Evolutionary conservation across 2,888 invertebrate species (phyloP).

Genomic region (Tenthredo notha): DNA sequence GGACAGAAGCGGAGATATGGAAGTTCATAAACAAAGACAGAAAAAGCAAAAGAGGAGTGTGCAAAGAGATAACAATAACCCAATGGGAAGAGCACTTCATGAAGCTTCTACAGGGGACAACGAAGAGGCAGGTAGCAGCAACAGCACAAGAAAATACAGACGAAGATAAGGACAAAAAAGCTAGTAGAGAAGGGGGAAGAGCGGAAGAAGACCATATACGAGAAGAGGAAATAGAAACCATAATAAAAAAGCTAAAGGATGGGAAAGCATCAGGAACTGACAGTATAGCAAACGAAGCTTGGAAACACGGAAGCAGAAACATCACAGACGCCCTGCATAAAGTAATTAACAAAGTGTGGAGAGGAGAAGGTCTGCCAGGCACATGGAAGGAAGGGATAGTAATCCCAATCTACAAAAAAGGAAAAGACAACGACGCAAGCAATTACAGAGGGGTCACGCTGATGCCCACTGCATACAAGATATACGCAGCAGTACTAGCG

Average conservation of each 20-base stretch:
- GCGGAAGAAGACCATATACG: too few species aligned
- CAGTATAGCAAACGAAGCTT: background rate
- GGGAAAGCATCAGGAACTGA: background rate
- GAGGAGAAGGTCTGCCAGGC: background rate
- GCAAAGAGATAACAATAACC: background rate
- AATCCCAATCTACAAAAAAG: background rate
- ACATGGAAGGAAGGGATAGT: background rate
- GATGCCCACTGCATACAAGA: background rate
- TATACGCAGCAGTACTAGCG: slow-evolving; percentile 27
- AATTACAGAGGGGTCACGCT: background rate
- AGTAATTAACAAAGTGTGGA: background rate
- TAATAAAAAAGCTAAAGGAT: background rate
- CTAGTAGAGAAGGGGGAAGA: background rate
- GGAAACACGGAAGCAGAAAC: background rate
- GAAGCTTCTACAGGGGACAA: slow-evolving; percentile 38
- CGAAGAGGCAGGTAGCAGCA: slow-evolving; percentile 40
- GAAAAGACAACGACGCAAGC: background rate
- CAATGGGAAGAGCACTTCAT: slow-evolving; percentile 43
- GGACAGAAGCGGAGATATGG: background rate
- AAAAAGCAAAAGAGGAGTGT: background rate
- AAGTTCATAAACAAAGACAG: slow-evolving; percentile 36
- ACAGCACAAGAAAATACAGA: background rate
- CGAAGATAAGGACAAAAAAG: background rate
- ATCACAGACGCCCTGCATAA: background rate
- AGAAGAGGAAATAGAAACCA: background rate